These are phyloP conservation scores for Scaptomyza parva DNA, from an alignment of 2,888 invertebrate genomes.

Conservation along the genomic window DNA sequence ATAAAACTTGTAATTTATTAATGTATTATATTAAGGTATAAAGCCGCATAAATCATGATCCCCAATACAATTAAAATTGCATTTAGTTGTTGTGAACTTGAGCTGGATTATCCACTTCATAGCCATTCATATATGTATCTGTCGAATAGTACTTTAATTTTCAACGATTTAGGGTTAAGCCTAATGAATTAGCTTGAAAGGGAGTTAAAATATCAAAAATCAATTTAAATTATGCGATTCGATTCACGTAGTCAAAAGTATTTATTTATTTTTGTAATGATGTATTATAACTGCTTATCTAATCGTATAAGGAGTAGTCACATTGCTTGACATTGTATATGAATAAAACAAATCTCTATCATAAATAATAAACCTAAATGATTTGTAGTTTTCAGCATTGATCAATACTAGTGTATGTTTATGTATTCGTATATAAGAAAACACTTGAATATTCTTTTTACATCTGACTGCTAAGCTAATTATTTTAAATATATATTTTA, in stretches of 20 bases:
- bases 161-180: not conserved
- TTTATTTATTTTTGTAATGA: not conserved
- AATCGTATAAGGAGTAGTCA: not conserved
- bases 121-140: not conserved
- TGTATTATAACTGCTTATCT: not conserved
- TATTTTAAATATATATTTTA: constrained; percentile 2
- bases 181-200: not conserved
- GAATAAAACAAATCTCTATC: not conserved
- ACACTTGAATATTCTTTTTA: not conserved
- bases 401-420: constrained; percentile 28
- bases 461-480: constrained; percentile 10
- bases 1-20: constrained; percentile 6
- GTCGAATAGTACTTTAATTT: not conserved
- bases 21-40: constrained; percentile 14
- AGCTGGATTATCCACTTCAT: not conserved
- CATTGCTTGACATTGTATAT: constrained; percentile 6
- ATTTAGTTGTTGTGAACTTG: constrained; percentile 27
- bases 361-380: not conserved
- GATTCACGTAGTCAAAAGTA: not conserved
- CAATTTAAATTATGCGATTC: too few species aligned
- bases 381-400: constrained; percentile 31
- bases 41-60: not conserved
- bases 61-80: constrained; percentile 13
- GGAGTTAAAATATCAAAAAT: too few species aligned
- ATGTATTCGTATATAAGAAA: not conserved